A percentile compares a stretch with the other conserved stretches of the same genome.
Conservation (phyloP, 2,888 invertebrate species). For the Caenorhabditis sp. region DNA sequence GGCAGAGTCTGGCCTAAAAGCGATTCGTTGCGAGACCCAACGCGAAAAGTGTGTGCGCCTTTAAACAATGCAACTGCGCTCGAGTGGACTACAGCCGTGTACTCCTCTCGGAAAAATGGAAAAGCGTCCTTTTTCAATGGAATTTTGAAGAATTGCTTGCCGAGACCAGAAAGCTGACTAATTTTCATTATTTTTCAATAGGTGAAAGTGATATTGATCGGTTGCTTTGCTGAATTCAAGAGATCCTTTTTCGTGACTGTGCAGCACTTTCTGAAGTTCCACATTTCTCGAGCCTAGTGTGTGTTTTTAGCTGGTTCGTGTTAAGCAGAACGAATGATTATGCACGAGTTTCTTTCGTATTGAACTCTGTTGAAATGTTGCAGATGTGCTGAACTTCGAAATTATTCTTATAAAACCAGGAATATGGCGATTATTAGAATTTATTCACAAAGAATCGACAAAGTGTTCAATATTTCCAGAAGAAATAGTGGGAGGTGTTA, state of each 20-base stretch:
- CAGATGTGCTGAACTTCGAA: background rate
- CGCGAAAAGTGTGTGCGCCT: constrained; percentile 46
- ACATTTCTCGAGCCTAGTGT: no score
- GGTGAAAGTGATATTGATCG: no score
- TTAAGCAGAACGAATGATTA: no score
- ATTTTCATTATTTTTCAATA: no score
- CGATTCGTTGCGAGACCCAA: constrained; percentile 44
- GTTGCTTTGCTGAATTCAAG: no score
- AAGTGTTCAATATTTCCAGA: constrained; percentile 42
- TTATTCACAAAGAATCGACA: constrained; percentile 55
- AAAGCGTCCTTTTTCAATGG: no score
- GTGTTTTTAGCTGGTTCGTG: no score
- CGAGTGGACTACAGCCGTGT: constrained; percentile 25
- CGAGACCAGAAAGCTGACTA: no score
- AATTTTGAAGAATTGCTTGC: no score
- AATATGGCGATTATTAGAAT: constrained; percentile 23
- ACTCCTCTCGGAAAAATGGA: constrained; percentile 28
- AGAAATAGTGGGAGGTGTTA: constrained; percentile 30
- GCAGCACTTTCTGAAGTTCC: no score
- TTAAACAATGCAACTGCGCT: constrained; percentile 50
- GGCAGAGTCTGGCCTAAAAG: constrained; percentile 28
- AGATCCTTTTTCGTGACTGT: no score
- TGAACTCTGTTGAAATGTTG: background rate
- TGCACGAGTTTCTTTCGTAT: no score
- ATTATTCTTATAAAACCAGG: background rate